Percentiles rank a stretch among this genome's conserved stretches.
phyloP scores from a whole-genome alignment of 2,797 vertebrate genomes.

The Enteromius treurensis region DNA sequence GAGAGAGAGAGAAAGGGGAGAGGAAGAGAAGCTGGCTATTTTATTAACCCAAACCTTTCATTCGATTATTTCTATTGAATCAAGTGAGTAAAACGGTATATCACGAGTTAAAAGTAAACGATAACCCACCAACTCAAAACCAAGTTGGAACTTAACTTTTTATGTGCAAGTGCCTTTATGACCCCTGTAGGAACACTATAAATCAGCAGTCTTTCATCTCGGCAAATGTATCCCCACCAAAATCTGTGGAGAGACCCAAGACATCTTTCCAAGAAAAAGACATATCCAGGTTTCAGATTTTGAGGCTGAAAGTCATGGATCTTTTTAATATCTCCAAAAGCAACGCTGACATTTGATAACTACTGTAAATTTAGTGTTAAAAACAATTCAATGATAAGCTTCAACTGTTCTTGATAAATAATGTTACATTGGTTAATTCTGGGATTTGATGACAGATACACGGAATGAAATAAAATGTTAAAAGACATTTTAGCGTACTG shows the following conservation, averaged over 20 bases:
- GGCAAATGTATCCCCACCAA: slow-evolving; percentile 6
- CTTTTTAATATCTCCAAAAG: neutral
- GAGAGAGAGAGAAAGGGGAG: slow-evolving; percentile 13
- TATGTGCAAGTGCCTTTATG: neutral
- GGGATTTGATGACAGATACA: neutral
- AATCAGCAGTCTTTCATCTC: neutral
- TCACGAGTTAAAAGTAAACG: slow-evolving; percentile 24
- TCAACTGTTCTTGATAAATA: neutral
- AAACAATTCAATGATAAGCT: neutral
- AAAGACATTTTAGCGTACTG: no score
- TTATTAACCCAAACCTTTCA: slow-evolving; percentile 2
- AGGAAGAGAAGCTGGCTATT: neutral
- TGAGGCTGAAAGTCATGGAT: neutral
- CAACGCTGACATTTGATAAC: neutral
- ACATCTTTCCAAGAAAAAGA: neutral
- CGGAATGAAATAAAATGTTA: neutral
- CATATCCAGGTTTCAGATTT: neutral
- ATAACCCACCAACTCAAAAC: slow-evolving; percentile 4
- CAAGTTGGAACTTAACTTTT: slow-evolving; percentile 13
- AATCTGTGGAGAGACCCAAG: neutral
- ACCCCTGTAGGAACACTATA: slow-evolving; percentile 14
- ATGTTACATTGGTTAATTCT: neutral
- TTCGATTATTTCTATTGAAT: slow-evolving; percentile 29
- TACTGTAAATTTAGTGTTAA: neutral
- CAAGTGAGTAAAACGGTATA: slow-evolving; percentile 25